phyloP scores from a whole-genome alignment of 2,797 vertebrate species.

The Arnoldichthys spilopterus region DNA sequence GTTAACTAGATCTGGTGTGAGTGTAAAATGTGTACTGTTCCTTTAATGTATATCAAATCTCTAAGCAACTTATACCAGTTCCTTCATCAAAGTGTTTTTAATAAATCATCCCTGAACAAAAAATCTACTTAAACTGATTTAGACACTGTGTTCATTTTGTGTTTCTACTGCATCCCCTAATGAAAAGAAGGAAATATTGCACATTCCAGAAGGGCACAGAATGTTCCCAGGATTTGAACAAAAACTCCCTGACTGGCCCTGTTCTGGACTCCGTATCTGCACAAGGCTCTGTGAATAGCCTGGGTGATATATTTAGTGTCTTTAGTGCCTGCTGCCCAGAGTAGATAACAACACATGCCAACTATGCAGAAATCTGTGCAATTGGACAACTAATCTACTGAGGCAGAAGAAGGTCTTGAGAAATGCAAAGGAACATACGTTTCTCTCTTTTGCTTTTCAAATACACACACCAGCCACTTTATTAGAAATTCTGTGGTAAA shows the following conservation, averaged over 20 bases:
- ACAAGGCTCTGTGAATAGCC: slow-evolving; percentile 50
- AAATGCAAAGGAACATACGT: slow-evolving; percentile 37
- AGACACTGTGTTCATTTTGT: slow-evolving; percentile 23
- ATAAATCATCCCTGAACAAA: slow-evolving; percentile 10
- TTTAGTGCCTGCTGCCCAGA: slow-evolving; percentile 59
- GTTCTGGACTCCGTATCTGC: slow-evolving; percentile 36
- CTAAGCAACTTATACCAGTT: neutral
- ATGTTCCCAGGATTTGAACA: slow-evolving; percentile 43
- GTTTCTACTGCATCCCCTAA: slow-evolving; percentile 31
- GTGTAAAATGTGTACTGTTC: neutral
- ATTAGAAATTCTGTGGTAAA: neutral
- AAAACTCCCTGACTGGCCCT: slow-evolving; percentile 45
- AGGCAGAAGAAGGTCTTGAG: slow-evolving; percentile 45
- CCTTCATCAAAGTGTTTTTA: neutral
- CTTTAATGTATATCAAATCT: neutral
- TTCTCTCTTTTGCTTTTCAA: slow-evolving; percentile 26
- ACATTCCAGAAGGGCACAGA: slow-evolving; percentile 46
- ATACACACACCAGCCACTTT: neutral
- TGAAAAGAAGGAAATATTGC: slow-evolving; percentile 43
- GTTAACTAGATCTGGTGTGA: too few relatives aligned
- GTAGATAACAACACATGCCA: slow-evolving; percentile 63
- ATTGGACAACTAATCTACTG: slow-evolving; percentile 61
- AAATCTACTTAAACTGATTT: slow-evolving; percentile 35
- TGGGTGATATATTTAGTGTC: slow-evolving; percentile 58
- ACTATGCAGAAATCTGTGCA: slow-evolving; percentile 62